phyloP scores from a whole-genome alignment of 2,113 vertebrate genomes.

The Accipiter virgatus region DNA sequence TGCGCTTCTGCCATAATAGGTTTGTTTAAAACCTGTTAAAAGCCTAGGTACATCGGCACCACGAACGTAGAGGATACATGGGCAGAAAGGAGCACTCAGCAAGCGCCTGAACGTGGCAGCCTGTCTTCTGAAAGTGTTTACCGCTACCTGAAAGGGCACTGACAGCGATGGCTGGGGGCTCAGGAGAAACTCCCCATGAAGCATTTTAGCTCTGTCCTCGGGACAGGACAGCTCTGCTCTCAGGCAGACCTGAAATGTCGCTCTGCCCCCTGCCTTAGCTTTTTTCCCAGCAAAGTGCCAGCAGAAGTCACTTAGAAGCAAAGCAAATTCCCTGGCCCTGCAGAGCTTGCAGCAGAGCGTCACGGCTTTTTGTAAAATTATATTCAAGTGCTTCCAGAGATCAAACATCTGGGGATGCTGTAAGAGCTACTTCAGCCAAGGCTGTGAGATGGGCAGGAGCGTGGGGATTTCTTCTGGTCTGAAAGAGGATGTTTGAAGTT shows the following conservation, averaged over 20 bases:
- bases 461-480: not conserved
- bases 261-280: not conserved
- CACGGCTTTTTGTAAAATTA: not conserved
- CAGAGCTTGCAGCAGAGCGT: not conserved
- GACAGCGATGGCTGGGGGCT: fast-evolving
- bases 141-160: not conserved
- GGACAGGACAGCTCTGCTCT: not conserved
- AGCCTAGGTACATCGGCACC: fast-evolving
- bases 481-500: not conserved
- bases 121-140: not conserved
- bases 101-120: fast-evolving
- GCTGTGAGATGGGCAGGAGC: not conserved
- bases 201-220: not conserved
- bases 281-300: not conserved
- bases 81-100: not conserved
- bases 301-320: not conserved
- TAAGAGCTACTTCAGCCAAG: not conserved
- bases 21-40: not conserved
- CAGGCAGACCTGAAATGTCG: not conserved
- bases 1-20: not conserved
- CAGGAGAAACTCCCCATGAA: not conserved
- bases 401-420: not conserved
- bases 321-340: not conserved
- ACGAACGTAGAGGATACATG: fast-evolving
- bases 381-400: not conserved